Evolutionary conservation across 2,888 invertebrate genomes (phyloP), one percentile per base, ranked within the genome.

Genomic region (Mongoloraphidia duomilia): DNA sequence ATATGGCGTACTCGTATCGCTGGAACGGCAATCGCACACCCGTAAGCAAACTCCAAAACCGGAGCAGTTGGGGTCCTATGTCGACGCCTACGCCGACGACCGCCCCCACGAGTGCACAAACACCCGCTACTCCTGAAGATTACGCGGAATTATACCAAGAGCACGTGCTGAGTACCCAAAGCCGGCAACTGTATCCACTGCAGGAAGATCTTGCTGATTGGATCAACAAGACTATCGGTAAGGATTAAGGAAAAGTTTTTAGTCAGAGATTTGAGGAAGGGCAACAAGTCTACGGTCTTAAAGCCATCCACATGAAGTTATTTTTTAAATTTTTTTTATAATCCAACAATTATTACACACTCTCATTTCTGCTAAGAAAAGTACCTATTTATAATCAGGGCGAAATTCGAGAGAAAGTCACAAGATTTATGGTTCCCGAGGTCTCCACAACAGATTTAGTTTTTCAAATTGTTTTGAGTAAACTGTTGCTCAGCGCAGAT

Each of bases 151-250:
- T 67, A 60, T 83, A 81, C 64, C 74, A 83, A 59, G 83, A 83
- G 64, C 76, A 82, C 63, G 79, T 85, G 57, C 75, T 81, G 61
- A 79, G 80, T 61, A 80, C 82, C 52, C 87, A 89, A 68, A 82
- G 82, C 65, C 73, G 84, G 46, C 85, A 87, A 65, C 72, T 90
- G 59, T 79, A 83, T 60, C 89, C 89, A 0, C 70, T 90, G 54
- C 86, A 87, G 66, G 89, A 90, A 64, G 90, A 91, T 67, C 69
- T 90, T 49, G 86, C 89, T 8, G 88, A 89, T 58, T 91, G 90
- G 90, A 80, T 91, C 54, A 86, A 86, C 64, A 87, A 84, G 65
- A 84, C 82, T 49, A 73, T 89, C 55, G 84, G 90, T 89, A 63
- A 76, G 82, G n/a, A n/a, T n/a, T n/a, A n/a, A n/a, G 75, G n/a